Percentiles rank a stretch among this genome's conserved stretches.
These are phyloP conservation scores for Sipunculus nudus DNA, from an alignment of 2,888 invertebrate genomes.

Conservation along the genomic window DNA sequence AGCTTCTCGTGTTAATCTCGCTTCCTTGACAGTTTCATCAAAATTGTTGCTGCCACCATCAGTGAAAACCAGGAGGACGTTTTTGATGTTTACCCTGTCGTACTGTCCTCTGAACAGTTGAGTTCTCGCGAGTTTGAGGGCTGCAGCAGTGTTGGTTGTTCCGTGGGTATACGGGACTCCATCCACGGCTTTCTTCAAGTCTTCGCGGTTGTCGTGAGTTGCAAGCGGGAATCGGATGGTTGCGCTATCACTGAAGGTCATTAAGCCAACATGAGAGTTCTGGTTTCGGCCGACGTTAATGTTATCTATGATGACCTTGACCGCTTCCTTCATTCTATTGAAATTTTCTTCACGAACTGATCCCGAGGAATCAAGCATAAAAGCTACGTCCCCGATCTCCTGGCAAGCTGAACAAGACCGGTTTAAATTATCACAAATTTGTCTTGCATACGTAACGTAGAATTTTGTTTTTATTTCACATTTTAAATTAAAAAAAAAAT, in stretches of 20 bases:
- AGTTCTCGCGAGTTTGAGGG: conserved; percentile 42
- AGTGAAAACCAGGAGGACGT: conserved; percentile 47
- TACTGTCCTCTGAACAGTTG: conserved; percentile 46
- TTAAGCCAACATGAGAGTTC: conserved; percentile 27
- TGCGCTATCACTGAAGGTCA: conserved; percentile 30
- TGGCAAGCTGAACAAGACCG: conserved; percentile 32
- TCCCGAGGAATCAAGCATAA: conserved; percentile 34
- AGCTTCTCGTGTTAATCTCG: conserved; percentile 10
- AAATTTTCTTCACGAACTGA: conserved; percentile 28
- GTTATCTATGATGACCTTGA: conserved; percentile 22
- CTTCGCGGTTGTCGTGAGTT: conserved; percentile 25
- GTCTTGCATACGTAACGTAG: too few relatives aligned
- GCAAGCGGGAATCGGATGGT: too few relatives aligned
- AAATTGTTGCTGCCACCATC: conserved; percentile 18
- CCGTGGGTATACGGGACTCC: conserved; percentile 49
- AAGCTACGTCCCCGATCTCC: conserved; percentile 30
- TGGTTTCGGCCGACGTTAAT: conserved; percentile 31
- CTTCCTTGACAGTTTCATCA: conserved; percentile 20
- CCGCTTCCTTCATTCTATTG: conserved; percentile 25
- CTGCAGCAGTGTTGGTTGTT: conserved; percentile 56
- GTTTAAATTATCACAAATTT: too few relatives aligned
- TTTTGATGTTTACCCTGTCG: conserved; percentile 45
- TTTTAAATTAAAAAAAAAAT: too few relatives aligned
- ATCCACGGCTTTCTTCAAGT: conserved; percentile 44
- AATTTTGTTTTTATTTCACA: too few relatives aligned